phyloP scores from a whole-genome alignment of 2,888 invertebrate species.

The Athalia circularis region DNA sequence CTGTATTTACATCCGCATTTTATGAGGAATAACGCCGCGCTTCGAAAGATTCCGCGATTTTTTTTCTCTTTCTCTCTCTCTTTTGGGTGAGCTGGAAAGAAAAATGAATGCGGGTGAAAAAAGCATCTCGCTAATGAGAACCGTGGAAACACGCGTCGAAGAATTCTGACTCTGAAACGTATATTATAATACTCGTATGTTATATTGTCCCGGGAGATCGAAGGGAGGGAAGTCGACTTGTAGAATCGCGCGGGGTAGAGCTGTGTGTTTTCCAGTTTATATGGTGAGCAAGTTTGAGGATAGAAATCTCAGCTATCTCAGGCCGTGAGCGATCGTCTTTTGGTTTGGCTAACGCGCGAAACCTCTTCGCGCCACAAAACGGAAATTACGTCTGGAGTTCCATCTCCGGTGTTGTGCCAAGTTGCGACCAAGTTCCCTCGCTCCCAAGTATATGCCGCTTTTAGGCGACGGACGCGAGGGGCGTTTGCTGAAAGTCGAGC shows the following conservation, averaged over 20 bases:
- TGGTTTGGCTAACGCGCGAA: constrained; percentile 66
- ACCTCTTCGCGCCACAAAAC: constrained; percentile 58
- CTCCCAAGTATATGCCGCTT: constrained; percentile 31
- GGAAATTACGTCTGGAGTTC: constrained; percentile 73
- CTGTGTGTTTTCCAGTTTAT: not conserved
- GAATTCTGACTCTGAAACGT: too few relatives aligned
- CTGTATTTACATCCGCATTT: not conserved
- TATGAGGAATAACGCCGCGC: not conserved
- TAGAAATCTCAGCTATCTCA: constrained; percentile 55
- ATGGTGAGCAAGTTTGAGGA: constrained; percentile 50
- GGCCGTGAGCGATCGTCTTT: constrained; percentile 69
- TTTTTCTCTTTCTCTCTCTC: too few relatives aligned
- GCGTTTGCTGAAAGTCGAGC: constrained; percentile 48
- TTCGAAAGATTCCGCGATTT: not conserved
- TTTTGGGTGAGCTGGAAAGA: too few relatives aligned
- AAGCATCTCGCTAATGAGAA: too few relatives aligned
- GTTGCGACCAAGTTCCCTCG: constrained; percentile 54
- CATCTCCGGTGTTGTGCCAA: constrained; percentile 73
- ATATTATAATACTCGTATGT: too few relatives aligned
- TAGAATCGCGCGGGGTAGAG: constrained; percentile 1
- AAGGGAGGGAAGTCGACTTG: not conserved
- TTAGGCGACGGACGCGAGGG: constrained; percentile 42
- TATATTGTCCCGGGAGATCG: too few relatives aligned
- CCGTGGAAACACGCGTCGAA: too few relatives aligned
- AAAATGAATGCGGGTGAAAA: too few relatives aligned